Conservation (phyloP, 2,113 vertebrate species). For the Acrocephalus kingi region DNA sequence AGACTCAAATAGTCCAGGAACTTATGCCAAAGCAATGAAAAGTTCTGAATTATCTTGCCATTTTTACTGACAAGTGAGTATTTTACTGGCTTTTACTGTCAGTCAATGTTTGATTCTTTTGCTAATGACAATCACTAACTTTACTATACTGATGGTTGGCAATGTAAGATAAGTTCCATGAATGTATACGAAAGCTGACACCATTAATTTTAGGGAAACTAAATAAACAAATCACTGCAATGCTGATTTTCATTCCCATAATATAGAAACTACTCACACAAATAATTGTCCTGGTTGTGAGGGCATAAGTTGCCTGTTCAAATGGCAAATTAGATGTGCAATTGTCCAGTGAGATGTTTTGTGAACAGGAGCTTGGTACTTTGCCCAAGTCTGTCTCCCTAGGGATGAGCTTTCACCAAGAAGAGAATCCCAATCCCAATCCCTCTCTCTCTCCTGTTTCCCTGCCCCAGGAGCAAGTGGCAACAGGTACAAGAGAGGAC, state of each 20-base stretch:
- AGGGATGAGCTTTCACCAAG: neutral
- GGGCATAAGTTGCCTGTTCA: neutral
- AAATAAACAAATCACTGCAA: constrained; percentile 25
- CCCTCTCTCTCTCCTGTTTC: neutral
- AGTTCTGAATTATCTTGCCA: constrained; percentile 62
- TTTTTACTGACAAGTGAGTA: constrained; percentile 60
- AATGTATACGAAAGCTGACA: neutral
- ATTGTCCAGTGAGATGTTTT: neutral
- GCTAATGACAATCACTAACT: constrained; percentile 31
- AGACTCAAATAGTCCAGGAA: constrained; percentile 42
- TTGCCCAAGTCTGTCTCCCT: neutral
- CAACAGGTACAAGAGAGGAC: neutral
- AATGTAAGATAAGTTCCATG: neutral
- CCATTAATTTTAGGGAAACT: neutral
- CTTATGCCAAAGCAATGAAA: constrained; percentile 50
- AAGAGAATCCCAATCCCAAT: neutral
- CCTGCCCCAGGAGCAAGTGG: neutral
- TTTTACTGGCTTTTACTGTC: constrained; percentile 54
- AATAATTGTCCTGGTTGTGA: neutral
- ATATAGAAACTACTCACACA: neutral
- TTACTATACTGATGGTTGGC: neutral
- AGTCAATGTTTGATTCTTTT: constrained; percentile 49
- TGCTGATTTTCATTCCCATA: neutral
- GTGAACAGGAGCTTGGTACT: neutral
- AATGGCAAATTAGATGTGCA: neutral